phyloP scores from a whole-genome alignment of 2,888 invertebrate genomes.

The Hirtodrosophila alboralis region DNA sequence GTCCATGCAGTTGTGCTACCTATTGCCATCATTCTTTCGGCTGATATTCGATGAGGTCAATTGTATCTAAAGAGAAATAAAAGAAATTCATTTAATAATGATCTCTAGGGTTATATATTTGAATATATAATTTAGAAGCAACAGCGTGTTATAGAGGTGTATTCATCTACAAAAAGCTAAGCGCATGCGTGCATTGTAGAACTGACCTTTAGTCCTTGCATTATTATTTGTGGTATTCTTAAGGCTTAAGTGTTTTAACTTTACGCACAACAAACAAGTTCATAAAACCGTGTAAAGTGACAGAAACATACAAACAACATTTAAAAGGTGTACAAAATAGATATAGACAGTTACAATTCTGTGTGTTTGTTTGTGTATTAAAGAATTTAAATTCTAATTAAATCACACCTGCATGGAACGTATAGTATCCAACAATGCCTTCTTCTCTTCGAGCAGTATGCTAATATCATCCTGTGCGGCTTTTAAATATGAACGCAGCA shows the following conservation, averaged over 20 bases:
- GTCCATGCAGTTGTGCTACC: slow-evolving; percentile 90
- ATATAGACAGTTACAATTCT: slow-evolving; percentile 37
- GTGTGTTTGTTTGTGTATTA: slow-evolving; percentile 10
- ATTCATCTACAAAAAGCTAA: slow-evolving; percentile 5
- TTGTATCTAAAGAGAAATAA: slow-evolving; percentile 81
- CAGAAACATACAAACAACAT: slow-evolving; percentile 55
- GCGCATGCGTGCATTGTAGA: slow-evolving; percentile 50
- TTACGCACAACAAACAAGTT: slow-evolving; percentile 56
- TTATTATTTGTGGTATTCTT: slow-evolving; percentile 77
- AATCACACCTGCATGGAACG: slow-evolving; percentile 87
- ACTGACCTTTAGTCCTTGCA: slow-evolving; percentile 82
- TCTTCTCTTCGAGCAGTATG: slow-evolving; percentile 89
- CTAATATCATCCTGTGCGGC: slow-evolving; percentile 91
- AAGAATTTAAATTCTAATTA: background rate
- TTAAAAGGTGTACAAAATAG: slow-evolving; percentile 43
- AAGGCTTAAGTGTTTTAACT: slow-evolving; percentile 74
- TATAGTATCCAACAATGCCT: slow-evolving; percentile 89
- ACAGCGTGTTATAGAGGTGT: background rate
- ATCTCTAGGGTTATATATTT: background rate
- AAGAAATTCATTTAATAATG: slow-evolving; percentile 1
- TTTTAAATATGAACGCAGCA: slow-evolving; percentile 86
- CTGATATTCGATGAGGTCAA: slow-evolving; percentile 83
- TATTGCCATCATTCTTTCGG: slow-evolving; percentile 85
- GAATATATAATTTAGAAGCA: background rate
- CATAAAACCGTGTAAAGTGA: slow-evolving; percentile 36